A percentile compares a stretch with the other conserved stretches of the same genome.
phyloP scores from a whole-genome alignment of 2,888 invertebrate genomes.

The Ennomos fuscantarius region DNA sequence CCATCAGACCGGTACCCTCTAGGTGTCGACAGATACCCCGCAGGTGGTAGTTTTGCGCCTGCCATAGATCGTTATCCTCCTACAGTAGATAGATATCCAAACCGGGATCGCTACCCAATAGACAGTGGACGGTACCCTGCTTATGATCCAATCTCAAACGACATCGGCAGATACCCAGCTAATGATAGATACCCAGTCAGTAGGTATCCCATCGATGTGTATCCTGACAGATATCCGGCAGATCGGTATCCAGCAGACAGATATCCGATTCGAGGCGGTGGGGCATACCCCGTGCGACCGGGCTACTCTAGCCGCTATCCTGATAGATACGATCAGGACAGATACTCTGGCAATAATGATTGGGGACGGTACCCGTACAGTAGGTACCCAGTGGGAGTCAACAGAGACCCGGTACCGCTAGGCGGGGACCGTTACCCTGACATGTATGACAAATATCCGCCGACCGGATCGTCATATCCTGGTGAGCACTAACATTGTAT shows the following conservation, averaged over 20 bases:
- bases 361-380: constrained; percentile 78
- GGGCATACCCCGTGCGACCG: constrained; percentile 67
- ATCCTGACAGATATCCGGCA: constrained; percentile 66
- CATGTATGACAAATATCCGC: constrained; percentile 85
- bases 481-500: constrained; percentile 65
- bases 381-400: constrained; percentile 77
- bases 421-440: constrained; percentile 81
- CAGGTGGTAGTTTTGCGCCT: constrained; percentile 56
- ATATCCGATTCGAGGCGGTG: constrained; percentile 62
- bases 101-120: constrained; percentile 29
- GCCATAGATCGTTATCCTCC: constrained; percentile 70
- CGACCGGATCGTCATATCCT: constrained; percentile 81
- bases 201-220: constrained; percentile 69
- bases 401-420: constrained; percentile 79
- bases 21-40: constrained; percentile 55
- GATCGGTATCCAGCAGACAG: constrained; percentile 69
- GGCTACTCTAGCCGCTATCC: constrained; percentile 69
- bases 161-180: constrained; percentile 64
- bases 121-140: constrained; percentile 47
- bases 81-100: constrained; percentile 45
- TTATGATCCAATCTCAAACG: constrained; percentile 69
- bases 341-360: constrained; percentile 65
- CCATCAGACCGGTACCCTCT: constrained; percentile 64
- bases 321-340: constrained; percentile 81
- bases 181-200: constrained; percentile 73